Evolutionary conservation across 2,797 vertebrate species (phyloP), one percentile per base, ranked within the genome.

Genomic region (Trachurus trachurus): DNA sequence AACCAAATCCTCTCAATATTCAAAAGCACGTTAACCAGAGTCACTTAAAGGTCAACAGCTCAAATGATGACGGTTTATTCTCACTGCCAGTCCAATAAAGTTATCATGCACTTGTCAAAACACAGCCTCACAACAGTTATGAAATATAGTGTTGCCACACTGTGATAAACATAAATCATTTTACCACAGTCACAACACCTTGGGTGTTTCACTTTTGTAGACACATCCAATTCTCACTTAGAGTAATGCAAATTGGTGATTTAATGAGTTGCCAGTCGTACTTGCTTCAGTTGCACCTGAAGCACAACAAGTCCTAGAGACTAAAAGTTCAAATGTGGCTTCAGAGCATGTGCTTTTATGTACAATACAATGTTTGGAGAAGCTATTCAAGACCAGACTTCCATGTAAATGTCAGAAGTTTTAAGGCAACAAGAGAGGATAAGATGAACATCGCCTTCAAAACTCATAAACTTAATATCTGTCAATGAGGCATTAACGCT

Each of bases 61-160:
- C 21, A 57, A 72, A 50, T 21, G 8, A 70, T 42, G 52, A 65
- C 71, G 47, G 42, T 64, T 66, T 63, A 16, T 71, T 49, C 64
- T 70, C 39, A 34, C 62, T 58, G 31, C 17, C 69, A 11, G 52
- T 42, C 47, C 50, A 67, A 74, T 71, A 10, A 57, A 34, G 63
- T 17, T 66, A 62, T 52, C 31, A 54, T 52, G 39, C 22, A 66
- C 64, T 73, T 61, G 71, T 76, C 3, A 71, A 74, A 82, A 66
- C 49, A 44, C 71, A 74, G 21, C 44, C 45, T 63, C 44, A 58
- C 59, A 70, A 50, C 64, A 53, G 45, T 61, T 66, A 45, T 49
- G 13, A 22, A 73, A 69, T 49, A 71, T 60, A 22, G 21, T 63
- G 49, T 44, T 81, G 66, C 65, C 72, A 74, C 69, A 67, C 75